A percentile compares a stretch with the other conserved stretches of the same genome.
These are phyloP conservation scores for Xestia c-nigrum DNA, from an alignment of 2,888 invertebrate genomes.

Conservation along the genomic window DNA sequence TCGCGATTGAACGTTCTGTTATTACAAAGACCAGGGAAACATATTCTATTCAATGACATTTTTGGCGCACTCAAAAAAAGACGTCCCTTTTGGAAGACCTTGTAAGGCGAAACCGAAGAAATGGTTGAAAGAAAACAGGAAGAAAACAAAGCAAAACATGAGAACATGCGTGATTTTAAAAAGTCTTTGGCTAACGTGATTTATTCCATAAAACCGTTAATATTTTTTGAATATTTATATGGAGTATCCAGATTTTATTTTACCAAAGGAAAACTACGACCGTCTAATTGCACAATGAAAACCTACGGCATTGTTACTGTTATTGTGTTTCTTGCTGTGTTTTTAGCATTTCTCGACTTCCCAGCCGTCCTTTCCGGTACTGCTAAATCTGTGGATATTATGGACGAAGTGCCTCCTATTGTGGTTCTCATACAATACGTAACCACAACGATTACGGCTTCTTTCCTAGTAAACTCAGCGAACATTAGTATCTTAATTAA, in stretches of 20 bases:
- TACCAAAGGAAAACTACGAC: slow-evolving; percentile 62
- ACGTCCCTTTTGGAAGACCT: slow-evolving; percentile 18
- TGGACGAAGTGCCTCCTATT: slow-evolving; percentile 69
- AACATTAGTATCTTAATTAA: slow-evolving; percentile 70
- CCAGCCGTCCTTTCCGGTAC: slow-evolving; percentile 50
- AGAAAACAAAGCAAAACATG: slow-evolving; percentile 32
- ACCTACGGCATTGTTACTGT: slow-evolving; percentile 61
- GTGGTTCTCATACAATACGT: slow-evolving; percentile 72
- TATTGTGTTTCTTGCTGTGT: slow-evolving; percentile 54
- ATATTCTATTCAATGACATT: slow-evolving; percentile 14
- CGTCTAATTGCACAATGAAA: slow-evolving; percentile 70
- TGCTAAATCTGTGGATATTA: slow-evolving; percentile 57
- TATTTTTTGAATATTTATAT: slow-evolving; percentile 70
- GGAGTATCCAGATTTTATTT: slow-evolving; percentile 76
- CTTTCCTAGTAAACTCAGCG: slow-evolving; percentile 67
- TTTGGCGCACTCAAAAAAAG: slow-evolving; percentile 4
- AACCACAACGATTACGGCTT: slow-evolving; percentile 66
- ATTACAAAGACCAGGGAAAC: slow-evolving; percentile 17
- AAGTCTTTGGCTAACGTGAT: slow-evolving; percentile 60
- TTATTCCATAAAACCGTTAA: slow-evolving; percentile 67
- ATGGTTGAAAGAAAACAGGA: slow-evolving; percentile 41
- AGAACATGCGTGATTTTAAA: slow-evolving; percentile 37
- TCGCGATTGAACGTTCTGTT: slow-evolving; percentile 53
- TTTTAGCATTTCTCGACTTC: slow-evolving; percentile 54
- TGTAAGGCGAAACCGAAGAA: neutral